A percentile compares a stretch with the other conserved stretches of the same genome.
Evolutionary conservation across 2,113 vertebrate genomes (phyloP).

Genomic region (Sus scrofa): T2T-Sscrofa CM000812.6:186809501-186810000

Average conservation of each 20-base stretch:
- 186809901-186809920: neutral
- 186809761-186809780: neutral
- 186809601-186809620: neutral
- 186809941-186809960: neutral
- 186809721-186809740: neutral
- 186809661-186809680: neutral
- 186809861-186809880: neutral
- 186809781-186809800: neutral
- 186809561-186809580: neutral
- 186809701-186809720: neutral
- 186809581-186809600: neutral
- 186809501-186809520: neutral
- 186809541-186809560: neutral
- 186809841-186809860: neutral
- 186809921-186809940: neutral
- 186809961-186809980: neutral
- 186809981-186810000: neutral
- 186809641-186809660: neutral
- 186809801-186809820: conserved; percentile 15
- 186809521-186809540: neutral
- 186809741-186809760: neutral
- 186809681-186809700: conserved; percentile 31
- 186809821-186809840: conserved; percentile 37
- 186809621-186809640: neutral
- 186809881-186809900: neutral